Evolutionary conservation across 2,888 invertebrate genomes (phyloP), one percentile per base, ranked within the genome.

Genomic region (Byasa hedistus): DNA sequence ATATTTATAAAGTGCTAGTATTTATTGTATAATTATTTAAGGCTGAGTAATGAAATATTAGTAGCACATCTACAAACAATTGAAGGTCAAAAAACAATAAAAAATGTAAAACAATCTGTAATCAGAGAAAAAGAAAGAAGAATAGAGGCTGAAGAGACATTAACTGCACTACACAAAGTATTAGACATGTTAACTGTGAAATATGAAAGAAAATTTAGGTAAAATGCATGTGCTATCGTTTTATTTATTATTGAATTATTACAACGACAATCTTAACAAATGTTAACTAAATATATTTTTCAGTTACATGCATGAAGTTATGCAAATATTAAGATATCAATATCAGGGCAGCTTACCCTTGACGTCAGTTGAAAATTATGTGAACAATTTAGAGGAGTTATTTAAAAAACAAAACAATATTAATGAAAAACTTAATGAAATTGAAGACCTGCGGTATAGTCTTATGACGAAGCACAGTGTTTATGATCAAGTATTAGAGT

Each of bases 41-140:
- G 93, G 70, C 75, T 93, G 48, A 91, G 90, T 65, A 85, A 90
- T 10, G 91, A 92, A 81, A 88, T 93, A 61, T 75, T 89, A 39
- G 81, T 92, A 36, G 83, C 92, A 19, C 93, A 93, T 77, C 81
- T 90, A 65, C 93, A 94, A 78, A 79, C 87, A 23, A 79, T 87
- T 7, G 88, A 90, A 72, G 77, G 83, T 72, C 83, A 87, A 44
- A 85, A 87, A 57, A 91, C 87, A 71, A 80, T 92, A 55, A 87
- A 91, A 68, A 80, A 80, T 60, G 73, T 92, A n/a, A 83, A 79
- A 54, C 70, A 76, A 61, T 76, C 79, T 44, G 76, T 90, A 58
- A 83, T 79, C 64, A 91, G 84, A 71, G 92, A 92, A 73, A 87
- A 83, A 69, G 82, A 86, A 70, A 74, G 80, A 24, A 80, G 85